Percentiles rank a stretch among this genome's conserved stretches.
These are phyloP conservation scores for Mythimna lalbum DNA, from an alignment of 2,888 invertebrate species.

Conservation along the genomic window DNA sequence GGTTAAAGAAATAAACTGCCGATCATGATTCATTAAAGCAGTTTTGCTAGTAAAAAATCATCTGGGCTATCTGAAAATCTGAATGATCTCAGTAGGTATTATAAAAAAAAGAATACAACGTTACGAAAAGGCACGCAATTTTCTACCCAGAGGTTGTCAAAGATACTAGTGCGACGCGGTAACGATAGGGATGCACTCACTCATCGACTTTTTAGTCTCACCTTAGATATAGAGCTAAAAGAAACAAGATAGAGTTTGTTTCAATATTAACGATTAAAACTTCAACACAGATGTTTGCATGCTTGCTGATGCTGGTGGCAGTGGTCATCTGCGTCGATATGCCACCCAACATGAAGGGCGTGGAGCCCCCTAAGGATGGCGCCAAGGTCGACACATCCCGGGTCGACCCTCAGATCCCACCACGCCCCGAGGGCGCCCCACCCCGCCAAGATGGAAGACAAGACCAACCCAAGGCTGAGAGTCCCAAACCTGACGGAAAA, in stretches of 20 bases:
- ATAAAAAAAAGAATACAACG: too few species aligned
- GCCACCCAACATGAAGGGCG: conserved; percentile 65
- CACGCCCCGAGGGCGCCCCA: conserved; percentile 35
- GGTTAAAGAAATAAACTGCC: too few species aligned
- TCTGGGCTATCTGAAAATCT: too few species aligned
- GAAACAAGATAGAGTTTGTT: background rate
- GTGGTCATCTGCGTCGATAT: conserved; percentile 72
- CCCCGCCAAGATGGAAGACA: conserved; percentile 44
- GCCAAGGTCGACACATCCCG: conserved; percentile 52
- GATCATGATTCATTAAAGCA: too few species aligned
- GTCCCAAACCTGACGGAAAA: conserved; percentile 60
- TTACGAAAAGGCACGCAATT: too few species aligned
- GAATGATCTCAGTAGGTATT: too few species aligned
- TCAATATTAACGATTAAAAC: too few species aligned
- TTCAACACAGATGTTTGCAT: conserved; percentile 73
- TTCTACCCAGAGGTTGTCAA: too few species aligned
- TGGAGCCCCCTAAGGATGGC: conserved; percentile 71
- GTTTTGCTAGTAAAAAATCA: too few species aligned
- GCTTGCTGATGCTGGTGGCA: conserved; percentile 77
- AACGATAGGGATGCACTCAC: too few species aligned
- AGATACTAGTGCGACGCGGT: too few species aligned
- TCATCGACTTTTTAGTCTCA: too few species aligned
- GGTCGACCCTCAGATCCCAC: conserved; percentile 47
- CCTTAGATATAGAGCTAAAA: background rate
- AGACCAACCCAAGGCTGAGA: conserved; percentile 51